These are phyloP conservation scores for Saxidomus purpurata DNA, from an alignment of 1,140 invertebrate species.

Conservation along the genomic window DNA sequence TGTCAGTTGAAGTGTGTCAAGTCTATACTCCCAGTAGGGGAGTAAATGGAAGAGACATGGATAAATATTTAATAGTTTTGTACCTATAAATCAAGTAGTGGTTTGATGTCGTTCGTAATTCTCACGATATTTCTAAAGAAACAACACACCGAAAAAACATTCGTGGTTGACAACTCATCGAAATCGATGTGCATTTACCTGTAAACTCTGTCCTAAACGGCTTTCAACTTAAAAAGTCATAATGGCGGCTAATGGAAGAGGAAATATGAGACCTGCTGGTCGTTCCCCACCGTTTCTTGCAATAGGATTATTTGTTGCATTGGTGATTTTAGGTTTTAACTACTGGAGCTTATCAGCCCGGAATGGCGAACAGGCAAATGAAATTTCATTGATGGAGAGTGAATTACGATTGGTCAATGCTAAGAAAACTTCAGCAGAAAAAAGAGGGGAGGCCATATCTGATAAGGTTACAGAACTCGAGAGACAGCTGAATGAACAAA, in stretches of 20 bases:
- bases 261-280: slow-evolving; percentile 71
- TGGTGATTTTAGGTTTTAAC: slow-evolving; percentile 75
- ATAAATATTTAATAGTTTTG: too few species aligned
- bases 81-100: too few species aligned
- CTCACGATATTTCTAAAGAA: neutral
- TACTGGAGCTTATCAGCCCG: slow-evolving; percentile 72
- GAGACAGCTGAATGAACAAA: slow-evolving; percentile 44
- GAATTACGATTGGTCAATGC: slow-evolving; percentile 65
- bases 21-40: too few species aligned
- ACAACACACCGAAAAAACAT: neutral
- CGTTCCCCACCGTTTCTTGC: slow-evolving; percentile 75
- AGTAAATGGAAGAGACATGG: too few species aligned
- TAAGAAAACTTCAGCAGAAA: slow-evolving; percentile 70
- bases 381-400: slow-evolving; percentile 64
- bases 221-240: neutral
- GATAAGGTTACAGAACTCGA: slow-evolving; percentile 65
- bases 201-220: neutral
- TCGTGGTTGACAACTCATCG: slow-evolving; percentile 18
- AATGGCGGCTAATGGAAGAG: slow-evolving; percentile 73
- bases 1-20: too few species aligned
- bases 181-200: neutral
- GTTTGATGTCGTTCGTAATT: too few species aligned
- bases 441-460: slow-evolving; percentile 55
- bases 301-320: slow-evolving; percentile 70
- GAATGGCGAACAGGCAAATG: slow-evolving; percentile 65